These are phyloP conservation scores for Pollenia amentaria DNA, from an alignment of 2,888 invertebrate genomes.

Conservation along the genomic window DNA sequence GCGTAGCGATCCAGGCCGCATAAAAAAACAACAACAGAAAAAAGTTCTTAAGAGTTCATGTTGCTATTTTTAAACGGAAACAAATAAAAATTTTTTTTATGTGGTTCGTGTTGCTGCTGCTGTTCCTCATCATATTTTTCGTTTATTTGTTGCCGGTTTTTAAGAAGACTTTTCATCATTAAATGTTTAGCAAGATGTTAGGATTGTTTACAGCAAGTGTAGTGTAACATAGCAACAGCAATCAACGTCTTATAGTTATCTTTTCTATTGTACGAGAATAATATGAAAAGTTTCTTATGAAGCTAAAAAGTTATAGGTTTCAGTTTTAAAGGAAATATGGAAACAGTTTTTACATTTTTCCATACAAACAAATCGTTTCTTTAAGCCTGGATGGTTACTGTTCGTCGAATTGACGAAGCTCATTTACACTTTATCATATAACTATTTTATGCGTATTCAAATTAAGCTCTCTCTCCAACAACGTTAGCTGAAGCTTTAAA, in stretches of 20 bases:
- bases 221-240: conserved; percentile 39
- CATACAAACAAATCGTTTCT: no score
- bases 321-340: no score
- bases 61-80: conserved; percentile 73
- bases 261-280: conserved; percentile 14
- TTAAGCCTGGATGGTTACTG: no score
- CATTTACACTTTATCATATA: no score
- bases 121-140: conserved; percentile 42
- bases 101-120: conserved; percentile 35
- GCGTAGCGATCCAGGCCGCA: conserved; percentile 44
- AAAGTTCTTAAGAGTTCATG: conserved; percentile 69
- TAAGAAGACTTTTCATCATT: conserved; percentile 40
- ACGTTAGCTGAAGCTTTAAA: no score
- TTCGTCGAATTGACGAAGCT: no score
- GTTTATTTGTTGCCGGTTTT: conserved; percentile 14
- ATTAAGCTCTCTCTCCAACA: no score
- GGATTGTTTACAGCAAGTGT: conserved; percentile 69
- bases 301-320: no score
- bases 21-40: neutral
- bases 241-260: conserved; percentile 12
- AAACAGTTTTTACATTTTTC: no score
- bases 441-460: no score
- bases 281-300: neutral
- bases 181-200: conserved; percentile 65
- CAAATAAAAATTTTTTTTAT: conserved; percentile 68